Percentiles rank a stretch among this genome's conserved stretches.
Evolutionary conservation across 2,888 invertebrate species (phyloP).

Genomic region (Psylliodes chrysocephalus): DNA sequence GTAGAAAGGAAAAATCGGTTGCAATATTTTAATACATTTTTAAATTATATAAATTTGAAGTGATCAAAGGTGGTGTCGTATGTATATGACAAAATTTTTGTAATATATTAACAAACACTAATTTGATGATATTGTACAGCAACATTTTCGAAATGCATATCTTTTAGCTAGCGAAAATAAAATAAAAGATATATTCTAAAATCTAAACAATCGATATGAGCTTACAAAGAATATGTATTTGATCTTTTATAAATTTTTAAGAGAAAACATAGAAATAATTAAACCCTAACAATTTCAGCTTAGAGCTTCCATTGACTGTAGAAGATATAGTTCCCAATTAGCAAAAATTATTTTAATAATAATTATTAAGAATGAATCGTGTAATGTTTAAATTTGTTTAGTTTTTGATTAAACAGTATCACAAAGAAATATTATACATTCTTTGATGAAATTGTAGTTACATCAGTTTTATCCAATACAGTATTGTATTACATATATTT

Average conservation of each 20-base stretch:
- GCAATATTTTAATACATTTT: background rate
- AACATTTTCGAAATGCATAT: constrained; percentile 39
- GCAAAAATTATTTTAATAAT: constrained; percentile 33
- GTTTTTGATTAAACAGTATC: constrained; percentile 1
- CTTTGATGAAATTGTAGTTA: constrained; percentile 14
- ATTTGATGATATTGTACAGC: constrained; percentile 15
- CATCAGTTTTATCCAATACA: constrained; percentile 17
- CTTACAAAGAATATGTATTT: constrained; percentile 50
- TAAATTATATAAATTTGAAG: background rate
- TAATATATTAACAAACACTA: background rate
- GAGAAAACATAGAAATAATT: constrained; percentile 30
- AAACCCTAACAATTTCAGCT: constrained; percentile 46
- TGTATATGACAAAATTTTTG: background rate
- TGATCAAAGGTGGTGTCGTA: background rate
- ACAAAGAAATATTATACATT: background rate
- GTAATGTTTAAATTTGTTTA: constrained; percentile 19
- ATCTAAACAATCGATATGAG: constrained; percentile 53
- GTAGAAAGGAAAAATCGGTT: no score
- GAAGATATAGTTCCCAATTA: constrained; percentile 33
- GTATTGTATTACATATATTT: constrained; percentile 17
- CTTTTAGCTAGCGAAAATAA: constrained; percentile 36
- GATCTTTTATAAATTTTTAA: constrained; percentile 59
- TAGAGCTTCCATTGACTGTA: constrained; percentile 52
- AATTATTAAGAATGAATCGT: constrained; percentile 28
- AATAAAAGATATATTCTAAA: constrained; percentile 33